A percentile compares a stretch with the other conserved stretches of the same genome.
These are phyloP conservation scores for Agonum fuliginosum DNA, from an alignment of 2,888 invertebrate genomes.

Conservation along the genomic window DNA sequence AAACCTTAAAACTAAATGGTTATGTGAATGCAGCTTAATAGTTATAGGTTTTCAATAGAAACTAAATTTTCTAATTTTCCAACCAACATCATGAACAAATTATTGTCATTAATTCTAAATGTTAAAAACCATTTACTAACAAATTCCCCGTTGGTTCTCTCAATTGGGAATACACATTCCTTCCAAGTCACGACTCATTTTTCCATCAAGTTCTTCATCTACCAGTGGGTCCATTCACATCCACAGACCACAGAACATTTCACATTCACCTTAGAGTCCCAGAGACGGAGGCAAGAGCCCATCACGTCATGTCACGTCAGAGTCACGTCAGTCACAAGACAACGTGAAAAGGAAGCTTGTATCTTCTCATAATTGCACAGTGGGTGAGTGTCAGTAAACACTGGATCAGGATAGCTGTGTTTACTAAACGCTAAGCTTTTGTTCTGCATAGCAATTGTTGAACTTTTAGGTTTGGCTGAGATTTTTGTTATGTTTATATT, in stretches of 20 bases:
- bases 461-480: too few species aligned
- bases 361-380: slow-evolving; percentile 62
- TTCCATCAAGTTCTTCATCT: too few species aligned
- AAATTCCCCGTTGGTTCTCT: neutral
- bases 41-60: too few species aligned
- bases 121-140: neutral
- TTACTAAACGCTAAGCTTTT: slow-evolving; percentile 50
- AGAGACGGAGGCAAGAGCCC: neutral
- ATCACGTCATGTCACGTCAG: slow-evolving; percentile 11
- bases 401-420: slow-evolving; percentile 61
- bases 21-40: too few species aligned
- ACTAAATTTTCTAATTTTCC: neutral
- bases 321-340: slow-evolving; percentile 25
- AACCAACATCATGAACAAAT: neutral
- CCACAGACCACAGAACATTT: too few species aligned
- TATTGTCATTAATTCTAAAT: too few species aligned
- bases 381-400: slow-evolving; percentile 65
- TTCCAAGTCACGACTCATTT: neutral
- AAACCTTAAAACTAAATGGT: too few species aligned
- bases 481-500: too few species aligned
- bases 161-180: neutral
- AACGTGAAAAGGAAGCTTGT: slow-evolving; percentile 50
- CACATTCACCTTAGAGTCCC: neutral
- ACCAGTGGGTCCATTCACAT: neutral
- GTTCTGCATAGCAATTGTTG: too few species aligned